Base-by-base conservation (phyloP, 1,140 invertebrate species). In the Atta colombica region DNA sequence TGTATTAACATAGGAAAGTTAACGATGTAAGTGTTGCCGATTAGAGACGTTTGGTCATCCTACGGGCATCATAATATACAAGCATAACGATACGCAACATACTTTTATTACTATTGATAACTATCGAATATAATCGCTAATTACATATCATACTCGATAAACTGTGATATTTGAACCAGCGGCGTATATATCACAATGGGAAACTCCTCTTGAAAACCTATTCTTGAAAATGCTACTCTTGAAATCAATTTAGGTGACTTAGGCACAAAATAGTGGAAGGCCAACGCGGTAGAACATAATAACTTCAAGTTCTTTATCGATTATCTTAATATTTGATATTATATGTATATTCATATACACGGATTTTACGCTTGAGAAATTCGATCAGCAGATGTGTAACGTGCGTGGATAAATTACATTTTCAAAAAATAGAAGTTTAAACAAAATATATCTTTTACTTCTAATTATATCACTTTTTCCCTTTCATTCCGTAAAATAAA, bases 91-190 rank as follows among this genome's bases (percentile, higher is more conserved):
- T 25, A 28, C 77, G 69, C 58, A 45, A 68, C 63, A 77, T 72
- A 90, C 86, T 90, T 91, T 91, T 91, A 90, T 68, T 90, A 91
- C 86, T 87, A 86, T 90, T 77, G 77, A 68, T 77, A 87, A 89
- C 78, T 91, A 91, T 87, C 77, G 84, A 90, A 85, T 77, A 91
- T 77, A 91, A 90, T 87, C 87, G 78, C 87, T 90, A 88, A 88
- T 82, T 89, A 94, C 93, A 94, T 94, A 94, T 94, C 94, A 94
- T 93, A 91, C 89, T 92, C 91, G 89, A 90, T 88, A 90, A 92
- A 91, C 94, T 94, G 94, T 94, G 94, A 94, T 94, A 94, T 92
- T 87, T 89, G 77, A 87, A 81, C 61, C 80, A 87, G 74, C 81
- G 55, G 78, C 77, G 89, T 88, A 88, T 90, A 91, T 92, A 91